phyloP scores from a whole-genome alignment of 2,113 vertebrate genomes.

The Ailurus styani region DNA sequence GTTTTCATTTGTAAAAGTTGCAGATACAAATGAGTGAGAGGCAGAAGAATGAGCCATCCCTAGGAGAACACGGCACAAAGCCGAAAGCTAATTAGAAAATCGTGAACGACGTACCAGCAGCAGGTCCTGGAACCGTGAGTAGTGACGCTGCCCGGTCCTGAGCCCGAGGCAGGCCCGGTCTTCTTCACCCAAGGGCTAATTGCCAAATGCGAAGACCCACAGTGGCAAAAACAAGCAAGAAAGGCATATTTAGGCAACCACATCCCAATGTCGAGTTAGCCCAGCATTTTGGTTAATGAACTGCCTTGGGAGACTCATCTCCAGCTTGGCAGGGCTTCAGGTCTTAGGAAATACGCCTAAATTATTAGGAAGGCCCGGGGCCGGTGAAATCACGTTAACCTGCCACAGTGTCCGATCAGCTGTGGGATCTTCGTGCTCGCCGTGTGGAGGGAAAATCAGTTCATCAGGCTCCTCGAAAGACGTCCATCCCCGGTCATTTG shows the following conservation, averaged over 20 bases:
- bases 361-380: background rate
- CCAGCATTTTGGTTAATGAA: background rate
- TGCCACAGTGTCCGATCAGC: background rate
- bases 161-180: rapidly evolving
- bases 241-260: background rate
- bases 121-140: background rate
- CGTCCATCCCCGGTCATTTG: background rate
- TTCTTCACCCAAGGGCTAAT: background rate
- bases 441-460: background rate
- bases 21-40: background rate
- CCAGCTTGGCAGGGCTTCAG: background rate
- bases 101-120: background rate
- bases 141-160: background rate
- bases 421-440: background rate
- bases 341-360: background rate
- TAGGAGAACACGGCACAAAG: background rate
- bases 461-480: background rate
- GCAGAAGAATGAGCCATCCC: background rate
- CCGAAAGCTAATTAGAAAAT: background rate
- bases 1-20: slow-evolving; percentile 48
- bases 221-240: background rate
- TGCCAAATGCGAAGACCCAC: background rate
- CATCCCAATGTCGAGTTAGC: background rate
- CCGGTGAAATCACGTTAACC: background rate
- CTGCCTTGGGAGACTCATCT: background rate